phyloP scores from a whole-genome alignment of 2,113 vertebrate genomes.

The Mionectes macconnelli region DNA sequence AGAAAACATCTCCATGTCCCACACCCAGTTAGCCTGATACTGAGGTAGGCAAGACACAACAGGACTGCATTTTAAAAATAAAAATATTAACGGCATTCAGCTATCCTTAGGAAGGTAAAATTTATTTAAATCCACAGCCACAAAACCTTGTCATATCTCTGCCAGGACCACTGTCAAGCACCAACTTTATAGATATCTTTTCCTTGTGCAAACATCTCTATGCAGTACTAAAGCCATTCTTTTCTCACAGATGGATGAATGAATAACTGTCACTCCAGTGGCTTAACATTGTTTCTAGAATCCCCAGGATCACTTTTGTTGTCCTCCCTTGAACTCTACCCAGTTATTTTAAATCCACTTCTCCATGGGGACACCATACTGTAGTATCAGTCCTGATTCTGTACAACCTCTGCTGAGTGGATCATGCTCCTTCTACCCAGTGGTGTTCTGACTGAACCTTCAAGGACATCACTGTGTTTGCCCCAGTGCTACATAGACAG shows the following conservation, averaged over 20 bases:
- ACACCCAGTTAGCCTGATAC: not conserved
- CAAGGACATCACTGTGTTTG: not conserved
- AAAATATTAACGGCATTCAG: not conserved
- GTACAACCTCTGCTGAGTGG: not conserved
- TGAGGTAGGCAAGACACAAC: not conserved
- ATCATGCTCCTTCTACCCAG: not conserved
- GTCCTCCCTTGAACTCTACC: not conserved
- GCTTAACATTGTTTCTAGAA: not conserved
- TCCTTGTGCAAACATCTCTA: not conserved
- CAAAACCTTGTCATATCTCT: not conserved
- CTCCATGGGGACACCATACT: not conserved
- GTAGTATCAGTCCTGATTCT: not conserved
- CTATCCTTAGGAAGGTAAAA: not conserved
- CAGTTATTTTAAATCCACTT: not conserved
- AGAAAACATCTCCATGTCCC: not conserved
- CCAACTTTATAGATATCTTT: not conserved
- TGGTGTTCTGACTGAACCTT: not conserved
- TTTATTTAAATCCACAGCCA: not conserved
- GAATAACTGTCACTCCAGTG: not conserved
- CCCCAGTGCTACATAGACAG: not conserved
- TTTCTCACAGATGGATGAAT: not conserved
- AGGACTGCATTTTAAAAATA: not conserved
- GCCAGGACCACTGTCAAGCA: not conserved
- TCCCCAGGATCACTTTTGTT: not conserved
- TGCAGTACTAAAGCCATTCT: not conserved